Conservation (phyloP, 2,888 invertebrate genomes). For the Caenorhabditis sp. region DNA sequence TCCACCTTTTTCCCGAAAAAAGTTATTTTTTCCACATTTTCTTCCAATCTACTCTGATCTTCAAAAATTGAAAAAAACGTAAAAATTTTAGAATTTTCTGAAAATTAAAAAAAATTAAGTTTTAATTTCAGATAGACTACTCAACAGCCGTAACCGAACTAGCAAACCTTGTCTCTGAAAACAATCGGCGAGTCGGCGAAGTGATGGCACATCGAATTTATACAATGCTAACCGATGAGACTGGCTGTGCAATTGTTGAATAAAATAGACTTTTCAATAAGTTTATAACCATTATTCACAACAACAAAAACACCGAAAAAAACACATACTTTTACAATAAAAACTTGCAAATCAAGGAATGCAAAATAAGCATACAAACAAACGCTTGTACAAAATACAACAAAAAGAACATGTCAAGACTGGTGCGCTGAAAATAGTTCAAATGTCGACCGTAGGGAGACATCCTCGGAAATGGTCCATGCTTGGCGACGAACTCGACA, state of each 20-base stretch:
- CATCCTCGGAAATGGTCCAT: slow-evolving; percentile 20
- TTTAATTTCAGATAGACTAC: slow-evolving; percentile 35
- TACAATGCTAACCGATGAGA: slow-evolving; percentile 45
- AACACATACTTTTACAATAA: neutral
- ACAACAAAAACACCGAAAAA: no score
- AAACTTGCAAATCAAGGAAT: no score
- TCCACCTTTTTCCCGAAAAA: no score
- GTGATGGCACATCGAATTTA: slow-evolving; percentile 44
- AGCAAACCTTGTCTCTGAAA: slow-evolving; percentile 35
- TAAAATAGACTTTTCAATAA: neutral
- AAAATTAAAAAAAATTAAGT: no score
- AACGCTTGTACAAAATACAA: no score
- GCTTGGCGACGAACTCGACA: slow-evolving; percentile 27
- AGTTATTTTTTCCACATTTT: no score
- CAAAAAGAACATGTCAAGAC: neutral
- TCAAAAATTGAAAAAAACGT: no score
- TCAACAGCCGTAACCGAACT: slow-evolving; percentile 37
- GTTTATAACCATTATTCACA: no score
- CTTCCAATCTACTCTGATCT: no score
- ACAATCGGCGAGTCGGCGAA: slow-evolving; percentile 41
- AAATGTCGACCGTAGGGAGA: slow-evolving; percentile 8
- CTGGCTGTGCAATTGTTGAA: slow-evolving; percentile 40
- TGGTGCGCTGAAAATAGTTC: neutral
- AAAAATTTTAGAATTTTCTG: no score
- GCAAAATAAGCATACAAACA: no score